Evolutionary conservation across 2,113 vertebrate species (phyloP), one percentile per base, ranked within the genome.

Genomic region (Epinephelus lanceolatus): DNA sequence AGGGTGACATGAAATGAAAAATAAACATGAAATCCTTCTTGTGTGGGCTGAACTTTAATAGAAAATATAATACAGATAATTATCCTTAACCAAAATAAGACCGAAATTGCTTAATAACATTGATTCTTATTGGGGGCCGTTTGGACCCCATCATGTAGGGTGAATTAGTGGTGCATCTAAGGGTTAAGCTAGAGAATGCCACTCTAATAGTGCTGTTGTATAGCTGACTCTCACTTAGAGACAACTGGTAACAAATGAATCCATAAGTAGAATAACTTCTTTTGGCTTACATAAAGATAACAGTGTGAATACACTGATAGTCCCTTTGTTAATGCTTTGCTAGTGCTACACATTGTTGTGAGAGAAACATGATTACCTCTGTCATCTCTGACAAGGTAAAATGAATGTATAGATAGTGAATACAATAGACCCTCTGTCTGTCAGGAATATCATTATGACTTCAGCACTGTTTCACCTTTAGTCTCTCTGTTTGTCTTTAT

Each of bases 401-500:
- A 63, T 82, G 71, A 66, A 56, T 76, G 17, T 12, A 59, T 42
- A 52, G 19, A 14, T 51, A 27, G 33, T 42, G 27, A 56, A 69
- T 55, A 55, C 45, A 55, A 13, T n/a, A 6, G n/a, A 13, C 18
- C 2, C 19, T 65, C 42, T 60, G 60, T 17, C 27, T 23, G 72
- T 51, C 53, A 67, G 47, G 5, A 75, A 76, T 56, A 75, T 42
- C 42, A 62, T 71, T 66, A 45, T 76, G 23, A 57, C 18, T 33
- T 9, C 30, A 25, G 25, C 45, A 30, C 19, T 17, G 14, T 4
- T 56, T 80, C 37, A 30, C 25, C 18, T 67, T 11, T 10, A 40
- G 6, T 66, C 9, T 55, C 17, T 49, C 18, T n/a, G 6, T 37
- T 52, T 10, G 13, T 65, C 57, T 77, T 15, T 2, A 25, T 11